A percentile compares a stretch with the other conserved stretches of the same genome.
Evolutionary conservation across 2,113 vertebrate species (phyloP).

Genomic region (Lutjanus erythropterus): DNA sequence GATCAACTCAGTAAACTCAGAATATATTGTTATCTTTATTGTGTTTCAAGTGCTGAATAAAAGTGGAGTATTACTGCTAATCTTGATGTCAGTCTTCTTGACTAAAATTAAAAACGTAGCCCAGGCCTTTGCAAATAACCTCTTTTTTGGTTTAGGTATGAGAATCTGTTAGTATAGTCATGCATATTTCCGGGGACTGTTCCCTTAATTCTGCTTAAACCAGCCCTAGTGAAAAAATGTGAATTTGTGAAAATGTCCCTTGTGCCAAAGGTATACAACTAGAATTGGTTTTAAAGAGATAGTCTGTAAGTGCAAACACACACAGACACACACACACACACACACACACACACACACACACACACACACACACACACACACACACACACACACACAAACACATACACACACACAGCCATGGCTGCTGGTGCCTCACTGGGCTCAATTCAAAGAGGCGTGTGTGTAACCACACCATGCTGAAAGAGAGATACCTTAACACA

Average conservation of each 20-base stretch:
- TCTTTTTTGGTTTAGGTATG: too few species aligned
- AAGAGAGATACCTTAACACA: slow-evolving; percentile 59
- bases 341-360: neutral
- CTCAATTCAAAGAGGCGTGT: slow-evolving; percentile 21
- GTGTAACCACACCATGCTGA: slow-evolving; percentile 23
- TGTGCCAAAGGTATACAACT: neutral
- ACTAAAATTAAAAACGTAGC: too few species aligned
- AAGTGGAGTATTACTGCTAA: too few species aligned
- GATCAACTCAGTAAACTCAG: neutral
- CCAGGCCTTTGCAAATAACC: too few species aligned
- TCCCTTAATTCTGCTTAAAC: too few species aligned
- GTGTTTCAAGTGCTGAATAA: too few species aligned
- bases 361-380: neutral
- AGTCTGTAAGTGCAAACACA: neutral
- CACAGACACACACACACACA: too few species aligned
- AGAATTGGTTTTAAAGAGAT: slow-evolving; percentile 12
- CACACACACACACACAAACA: neutral
- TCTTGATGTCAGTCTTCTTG: too few species aligned
- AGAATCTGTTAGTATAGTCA: too few species aligned
- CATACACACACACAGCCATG: neutral
- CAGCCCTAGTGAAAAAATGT: too few species aligned
- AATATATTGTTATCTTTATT: neutral
- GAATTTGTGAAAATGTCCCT: neutral
- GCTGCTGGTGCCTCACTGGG: slow-evolving; percentile 7
- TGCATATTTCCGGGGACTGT: too few species aligned